A percentile compares a stretch with the other conserved stretches of the same genome.
phyloP scores from a whole-genome alignment of 2,113 vertebrate species.

The Platanista minor region DNA sequence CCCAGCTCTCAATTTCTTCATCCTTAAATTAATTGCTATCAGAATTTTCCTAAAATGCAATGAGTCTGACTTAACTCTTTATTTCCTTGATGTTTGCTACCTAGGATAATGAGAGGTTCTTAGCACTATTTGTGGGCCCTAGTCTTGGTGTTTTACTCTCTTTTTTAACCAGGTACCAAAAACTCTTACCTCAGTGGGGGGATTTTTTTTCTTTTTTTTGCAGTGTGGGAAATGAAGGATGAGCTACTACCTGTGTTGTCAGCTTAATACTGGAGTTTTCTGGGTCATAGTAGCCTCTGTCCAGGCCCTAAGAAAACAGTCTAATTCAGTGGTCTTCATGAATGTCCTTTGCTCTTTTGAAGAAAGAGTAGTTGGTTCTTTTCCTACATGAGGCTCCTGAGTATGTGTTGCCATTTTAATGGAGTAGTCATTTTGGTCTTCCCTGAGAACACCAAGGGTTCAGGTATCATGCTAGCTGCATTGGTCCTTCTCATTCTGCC shows the following conservation, averaged over 20 bases:
- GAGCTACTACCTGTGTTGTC: background rate
- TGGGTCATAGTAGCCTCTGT: background rate
- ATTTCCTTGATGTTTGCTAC: constrained; percentile 55
- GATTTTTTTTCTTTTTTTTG: background rate
- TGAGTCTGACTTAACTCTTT: constrained; percentile 56
- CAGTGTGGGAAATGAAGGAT: background rate
- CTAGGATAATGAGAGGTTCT: background rate
- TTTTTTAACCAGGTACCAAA: background rate
- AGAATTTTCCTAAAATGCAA: constrained; percentile 66
- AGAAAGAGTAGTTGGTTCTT: constrained; percentile 53
- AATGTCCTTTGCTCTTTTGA: constrained; percentile 68
- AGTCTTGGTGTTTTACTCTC: background rate
- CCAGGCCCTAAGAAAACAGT: constrained; percentile 49
- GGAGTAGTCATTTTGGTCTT: constrained; percentile 9
- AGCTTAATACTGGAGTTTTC: background rate
- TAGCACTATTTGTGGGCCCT: background rate
- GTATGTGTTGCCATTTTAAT: constrained; percentile 4
- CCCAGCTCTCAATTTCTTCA: constrained; percentile 69
- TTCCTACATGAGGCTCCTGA: constrained; percentile 43
- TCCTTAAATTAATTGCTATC: constrained; percentile 79
- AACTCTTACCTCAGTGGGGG: background rate
- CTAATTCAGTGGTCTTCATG: background rate
- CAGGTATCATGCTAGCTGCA: background rate
- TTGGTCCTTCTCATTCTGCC: background rate
- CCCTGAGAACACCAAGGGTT: background rate